Evolutionary conservation across 2,888 invertebrate species (phyloP).

Genomic region (Archips xylosteana): DNA sequence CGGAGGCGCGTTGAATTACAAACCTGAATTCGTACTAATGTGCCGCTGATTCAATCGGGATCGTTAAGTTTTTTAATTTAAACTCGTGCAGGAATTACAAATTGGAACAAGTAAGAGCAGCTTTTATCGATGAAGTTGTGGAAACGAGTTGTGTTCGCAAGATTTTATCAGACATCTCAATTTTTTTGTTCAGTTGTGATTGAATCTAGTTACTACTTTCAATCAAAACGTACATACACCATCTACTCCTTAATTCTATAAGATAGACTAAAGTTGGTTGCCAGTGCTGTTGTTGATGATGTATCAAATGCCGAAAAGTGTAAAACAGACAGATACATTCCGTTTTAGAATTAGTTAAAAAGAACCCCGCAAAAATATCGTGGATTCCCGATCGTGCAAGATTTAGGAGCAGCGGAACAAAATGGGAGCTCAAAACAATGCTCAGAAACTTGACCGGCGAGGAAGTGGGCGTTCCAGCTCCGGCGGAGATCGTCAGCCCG

Average conservation of each 20-base stretch:
- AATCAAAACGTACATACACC: background rate
- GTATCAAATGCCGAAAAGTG: background rate
- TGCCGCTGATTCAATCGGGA: conserved; percentile 53
- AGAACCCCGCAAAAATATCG: background rate
- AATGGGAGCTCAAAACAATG: conserved; percentile 43
- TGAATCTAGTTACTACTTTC: too few species aligned
- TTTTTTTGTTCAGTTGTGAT: background rate
- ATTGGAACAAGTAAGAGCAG: conserved; percentile 37
- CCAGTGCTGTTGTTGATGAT: background rate
- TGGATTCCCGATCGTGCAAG: conserved; percentile 12
- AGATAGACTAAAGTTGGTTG: background rate
- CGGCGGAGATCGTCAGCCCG: conserved; percentile 56
- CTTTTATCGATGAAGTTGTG: conserved; percentile 34
- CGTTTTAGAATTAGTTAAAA: conserved; percentile 4
- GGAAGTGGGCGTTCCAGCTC: conserved; percentile 65
- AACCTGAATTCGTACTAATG: conserved; percentile 48
- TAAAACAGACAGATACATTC: too few species aligned
- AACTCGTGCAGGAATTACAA: conserved; percentile 43
- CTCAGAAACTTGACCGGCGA: conserved; percentile 58
- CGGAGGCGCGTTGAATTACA: conserved; percentile 34
- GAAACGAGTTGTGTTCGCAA: conserved; percentile 17
- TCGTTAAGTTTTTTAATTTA: conserved; percentile 58
- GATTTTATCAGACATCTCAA: conserved; percentile 25
- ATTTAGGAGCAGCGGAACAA: conserved; percentile 14
- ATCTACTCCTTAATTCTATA: too few species aligned